Conservation (phyloP, 1,140 invertebrate species). For the Oppia nitens region DNA sequence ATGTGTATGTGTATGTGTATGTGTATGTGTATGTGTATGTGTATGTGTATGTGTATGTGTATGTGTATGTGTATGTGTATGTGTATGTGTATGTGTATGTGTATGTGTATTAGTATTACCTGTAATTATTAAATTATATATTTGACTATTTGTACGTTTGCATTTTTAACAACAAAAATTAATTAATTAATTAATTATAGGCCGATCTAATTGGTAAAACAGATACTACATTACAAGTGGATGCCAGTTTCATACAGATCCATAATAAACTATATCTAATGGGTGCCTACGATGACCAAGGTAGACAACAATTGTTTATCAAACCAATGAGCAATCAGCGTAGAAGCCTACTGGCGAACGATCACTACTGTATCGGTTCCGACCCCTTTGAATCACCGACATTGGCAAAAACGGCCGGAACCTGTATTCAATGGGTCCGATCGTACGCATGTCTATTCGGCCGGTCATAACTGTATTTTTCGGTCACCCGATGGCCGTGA, state of each 20-base stretch:
- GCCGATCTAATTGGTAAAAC: not conserved
- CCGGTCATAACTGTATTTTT: not conserved
- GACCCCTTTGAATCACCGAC: not conserved
- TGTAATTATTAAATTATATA: no score
- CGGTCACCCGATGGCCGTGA: not conserved
- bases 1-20: no score
- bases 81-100: no score
- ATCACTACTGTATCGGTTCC: not conserved
- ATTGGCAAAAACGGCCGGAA: not conserved
- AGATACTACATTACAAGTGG: not conserved
- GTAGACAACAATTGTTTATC: not conserved
- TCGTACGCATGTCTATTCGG: not conserved
- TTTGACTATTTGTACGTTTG: no score
- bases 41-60: no score
- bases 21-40: no score
- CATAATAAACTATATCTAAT: not conserved
- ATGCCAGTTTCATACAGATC: not conserved
- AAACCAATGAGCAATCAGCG: not conserved
- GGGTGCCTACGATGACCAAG: not conserved
- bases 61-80: no score
- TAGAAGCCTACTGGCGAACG: not conserved
- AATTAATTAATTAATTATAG: no score
- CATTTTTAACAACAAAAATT: no score
- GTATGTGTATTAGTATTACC: no score
- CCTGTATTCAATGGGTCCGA: not conserved